Base-by-base conservation (phyloP, 2,888 invertebrate genomes). In the Hyppa rectilinea region DNA sequence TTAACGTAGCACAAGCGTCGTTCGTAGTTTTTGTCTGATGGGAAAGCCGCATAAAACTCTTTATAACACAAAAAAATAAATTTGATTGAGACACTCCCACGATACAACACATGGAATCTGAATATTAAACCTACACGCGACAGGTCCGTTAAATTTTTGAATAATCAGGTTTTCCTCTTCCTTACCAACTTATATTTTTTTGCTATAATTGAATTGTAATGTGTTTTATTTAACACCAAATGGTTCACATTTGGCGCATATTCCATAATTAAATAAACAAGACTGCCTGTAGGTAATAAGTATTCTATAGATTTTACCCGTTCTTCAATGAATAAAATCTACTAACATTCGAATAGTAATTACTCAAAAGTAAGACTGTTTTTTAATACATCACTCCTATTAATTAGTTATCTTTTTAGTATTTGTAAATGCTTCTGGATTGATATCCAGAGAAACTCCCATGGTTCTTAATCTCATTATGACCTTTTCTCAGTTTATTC, bases 331-430 rank as follows among this genome's bases (percentile, higher is more conserved):
- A 78, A 47, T 52, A 26, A 23, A 61, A 68, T 53, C 40, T 31
- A 56, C 53, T 66, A 43, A 77, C 43, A 56, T 63, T 56, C 17
- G 29, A 71, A 78, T 67, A 67, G 10, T 34, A 67, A 79, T 71
- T 71, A 82, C 79, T 78, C 72, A 78, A 70, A 79, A 82, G 66
- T 50, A 79, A 80, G 76, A 83, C 83, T 83, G 80, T 49, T 74
- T 82, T 66, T 67, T 59, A 52, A 67, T 64, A 71, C 83, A 81
- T 81, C 81, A 81, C 83, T 71, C 68, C 52, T 68, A 64, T 61
- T 65, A 59, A 50, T 64, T 80, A 78, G 45, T 49, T 72, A 38
- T 73, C 20, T 36, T 40, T 56, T 26, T 55, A 58, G 56, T 58
- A 53, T 60, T 59, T 49, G 36, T 52, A 63, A 34, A 50, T 34